Base-by-base conservation (phyloP, 2,113 vertebrate species). In the Orthochromis malagaraziensis region DNA sequence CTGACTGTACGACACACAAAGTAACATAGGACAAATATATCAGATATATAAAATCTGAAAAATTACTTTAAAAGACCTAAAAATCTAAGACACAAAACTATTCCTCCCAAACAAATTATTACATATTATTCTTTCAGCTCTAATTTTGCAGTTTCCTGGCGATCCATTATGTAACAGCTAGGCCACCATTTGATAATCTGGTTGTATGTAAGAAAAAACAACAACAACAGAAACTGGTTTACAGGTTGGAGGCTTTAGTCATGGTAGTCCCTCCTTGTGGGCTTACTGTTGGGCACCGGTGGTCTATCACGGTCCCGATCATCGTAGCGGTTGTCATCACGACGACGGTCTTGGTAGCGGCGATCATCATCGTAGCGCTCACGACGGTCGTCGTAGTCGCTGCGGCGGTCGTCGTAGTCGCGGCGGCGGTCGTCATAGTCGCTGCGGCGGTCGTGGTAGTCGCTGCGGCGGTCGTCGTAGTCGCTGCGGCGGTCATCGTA, bases 341-440 rank as follows among this genome's bases (percentile, higher is more conserved):
- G 54, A 29, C 54, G 54, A 57, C 54, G 54, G 24, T 57, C 54
- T 57, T 29, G 54, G 12, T 29, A 57, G 24, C 54, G 54, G 54
- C 54, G 54, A 57, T 57, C 12, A 57, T 57, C 24, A 57, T 57
- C 54, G 54, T 57, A 57, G 24, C 54, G 54, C 54, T 57, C 54
- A 8, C 54, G 54, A 5, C 54, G 54, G 54, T 54, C 10, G 9
- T 57, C 24, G 49, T n/a, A 51, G 47, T 51, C 47, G 47, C 51
- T 0, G 49, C 49, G 51, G 9, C 51, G 51, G n/a, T 21, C 1
- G 0, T 21, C 0, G 10, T 54, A 21, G 1, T 54, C 51, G 5
- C 51, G 0, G 1, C 51, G 51, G 3, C 51, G 51, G 19, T 53
- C 0, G 0, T 19, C 0, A 1, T 49, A 19, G 0, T 51, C 47